Evolutionary conservation across 2,113 vertebrate genomes (phyloP).

Genomic region (Tylochromis polylepis): DNA sequence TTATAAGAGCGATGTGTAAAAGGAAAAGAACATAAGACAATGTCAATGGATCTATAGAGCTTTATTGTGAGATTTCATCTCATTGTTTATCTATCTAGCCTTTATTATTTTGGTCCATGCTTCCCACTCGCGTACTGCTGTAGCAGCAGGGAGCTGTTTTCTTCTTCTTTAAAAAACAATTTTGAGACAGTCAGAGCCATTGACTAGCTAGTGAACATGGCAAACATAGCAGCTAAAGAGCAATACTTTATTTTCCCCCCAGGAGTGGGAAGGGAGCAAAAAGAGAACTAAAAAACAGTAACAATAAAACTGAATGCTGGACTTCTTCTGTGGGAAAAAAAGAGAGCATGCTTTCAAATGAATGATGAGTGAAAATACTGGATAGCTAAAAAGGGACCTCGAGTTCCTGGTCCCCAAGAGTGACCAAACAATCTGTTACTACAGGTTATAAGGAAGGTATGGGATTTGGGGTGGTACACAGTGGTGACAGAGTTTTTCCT

Average conservation of each 20-base stretch:
- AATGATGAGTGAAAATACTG: neutral
- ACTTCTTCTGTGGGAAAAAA: neutral
- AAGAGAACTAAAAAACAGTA: neutral
- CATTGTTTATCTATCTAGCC: neutral
- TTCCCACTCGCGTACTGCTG: neutral
- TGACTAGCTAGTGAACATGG: neutral
- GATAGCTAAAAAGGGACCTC: neutral
- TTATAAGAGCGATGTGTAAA: neutral
- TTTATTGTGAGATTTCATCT: neutral
- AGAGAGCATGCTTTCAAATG: neutral
- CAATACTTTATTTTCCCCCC: neutral
- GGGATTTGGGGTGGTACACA: neutral
- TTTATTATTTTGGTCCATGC: neutral
- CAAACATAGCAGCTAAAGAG: neutral
- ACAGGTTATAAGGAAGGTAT: neutral
- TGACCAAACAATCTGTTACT: neutral
- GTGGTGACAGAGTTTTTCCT: slow-evolving; percentile 17
- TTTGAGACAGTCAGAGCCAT: neutral
- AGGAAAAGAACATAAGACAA: neutral
- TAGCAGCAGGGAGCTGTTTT: neutral
- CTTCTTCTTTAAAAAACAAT: neutral
- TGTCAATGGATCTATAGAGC: neutral
- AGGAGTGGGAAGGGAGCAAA: neutral
- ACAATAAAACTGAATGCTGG: neutral
- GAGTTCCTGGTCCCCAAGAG: neutral